Conservation (phyloP, 2,888 invertebrate species). For the Odontocerum albicorne region DNA sequence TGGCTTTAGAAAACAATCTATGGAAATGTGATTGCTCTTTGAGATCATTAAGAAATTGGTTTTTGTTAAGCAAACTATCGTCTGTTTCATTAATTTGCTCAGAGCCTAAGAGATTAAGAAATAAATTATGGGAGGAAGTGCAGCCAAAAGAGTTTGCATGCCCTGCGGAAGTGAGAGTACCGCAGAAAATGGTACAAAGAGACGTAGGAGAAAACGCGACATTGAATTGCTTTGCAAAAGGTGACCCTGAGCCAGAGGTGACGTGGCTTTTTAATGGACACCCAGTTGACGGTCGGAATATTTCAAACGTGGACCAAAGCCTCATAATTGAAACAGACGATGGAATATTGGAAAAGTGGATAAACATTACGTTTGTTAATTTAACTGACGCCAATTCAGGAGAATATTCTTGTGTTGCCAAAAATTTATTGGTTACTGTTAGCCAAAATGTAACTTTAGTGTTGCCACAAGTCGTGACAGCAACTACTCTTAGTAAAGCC, state of each 20-base stretch:
- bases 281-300: constrained; percentile 42
- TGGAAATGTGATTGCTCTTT: constrained; percentile 90
- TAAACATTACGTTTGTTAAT: constrained; percentile 63
- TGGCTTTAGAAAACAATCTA: constrained; percentile 81
- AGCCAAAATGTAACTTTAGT: constrained; percentile 61
- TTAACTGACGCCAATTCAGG: constrained; percentile 48
- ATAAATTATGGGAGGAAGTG: constrained; percentile 76
- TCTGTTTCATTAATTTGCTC: constrained; percentile 74
- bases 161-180: constrained; percentile 70
- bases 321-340: constrained; percentile 39
- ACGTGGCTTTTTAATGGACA: constrained; percentile 80
- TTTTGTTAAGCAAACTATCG: constrained; percentile 75
- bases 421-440: constrained; percentile 49
- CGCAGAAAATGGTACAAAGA: constrained; percentile 65
- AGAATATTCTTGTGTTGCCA: constrained; percentile 65
- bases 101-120: constrained; percentile 71
- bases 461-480: constrained; percentile 68
- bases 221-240: constrained; percentile 78
- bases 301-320: constrained; percentile 26
- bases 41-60: constrained; percentile 82
- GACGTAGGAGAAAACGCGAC: constrained; percentile 82
- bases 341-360: constrained; percentile 58
- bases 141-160: constrained; percentile 79
- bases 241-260: constrained; percentile 82
- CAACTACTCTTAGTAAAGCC: constrained; percentile 67